Evolutionary conservation across 2,888 invertebrate species (phyloP).

Genomic region (Podotricha telesiphe): DNA sequence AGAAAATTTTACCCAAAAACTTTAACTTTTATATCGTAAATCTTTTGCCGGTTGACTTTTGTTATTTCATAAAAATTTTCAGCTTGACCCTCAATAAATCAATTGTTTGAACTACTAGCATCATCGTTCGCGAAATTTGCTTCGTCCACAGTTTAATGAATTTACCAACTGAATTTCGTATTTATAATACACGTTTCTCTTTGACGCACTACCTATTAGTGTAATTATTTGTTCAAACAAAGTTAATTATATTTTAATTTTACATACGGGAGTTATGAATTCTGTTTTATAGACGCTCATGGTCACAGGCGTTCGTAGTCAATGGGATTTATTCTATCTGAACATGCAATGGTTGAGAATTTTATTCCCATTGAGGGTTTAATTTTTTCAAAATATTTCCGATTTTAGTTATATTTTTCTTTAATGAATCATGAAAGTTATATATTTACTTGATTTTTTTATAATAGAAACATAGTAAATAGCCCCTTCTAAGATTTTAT

Average conservation of each 20-base stretch:
- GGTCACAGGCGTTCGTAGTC: background rate
- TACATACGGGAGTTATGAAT: background rate
- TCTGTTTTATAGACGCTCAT: background rate
- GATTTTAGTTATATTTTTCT: too few species aligned
- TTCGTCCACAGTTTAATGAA: background rate
- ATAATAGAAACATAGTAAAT: too few species aligned
- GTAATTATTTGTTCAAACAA: background rate
- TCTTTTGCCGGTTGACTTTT: constrained; percentile 35
- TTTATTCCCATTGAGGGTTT: background rate
- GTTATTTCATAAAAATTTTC: constrained; percentile 39
- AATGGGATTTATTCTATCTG: background rate
- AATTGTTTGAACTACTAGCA: constrained; percentile 16
- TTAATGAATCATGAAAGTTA: too few species aligned
- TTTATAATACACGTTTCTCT: background rate
- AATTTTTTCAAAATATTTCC: too few species aligned
- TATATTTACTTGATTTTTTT: too few species aligned
- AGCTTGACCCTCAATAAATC: constrained; percentile 28
- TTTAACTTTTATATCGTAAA: constrained; percentile 40
- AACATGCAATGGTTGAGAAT: background rate
- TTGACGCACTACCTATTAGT: background rate
- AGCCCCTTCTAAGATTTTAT: too few species aligned
- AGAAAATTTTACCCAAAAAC: constrained; percentile 32
- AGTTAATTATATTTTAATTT: constrained; percentile 8
- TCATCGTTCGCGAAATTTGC: constrained; percentile 13
- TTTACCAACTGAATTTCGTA: constrained; percentile 1